Conservation (phyloP, 2,113 vertebrate species). For the Theristicus caerulescens region DNA sequence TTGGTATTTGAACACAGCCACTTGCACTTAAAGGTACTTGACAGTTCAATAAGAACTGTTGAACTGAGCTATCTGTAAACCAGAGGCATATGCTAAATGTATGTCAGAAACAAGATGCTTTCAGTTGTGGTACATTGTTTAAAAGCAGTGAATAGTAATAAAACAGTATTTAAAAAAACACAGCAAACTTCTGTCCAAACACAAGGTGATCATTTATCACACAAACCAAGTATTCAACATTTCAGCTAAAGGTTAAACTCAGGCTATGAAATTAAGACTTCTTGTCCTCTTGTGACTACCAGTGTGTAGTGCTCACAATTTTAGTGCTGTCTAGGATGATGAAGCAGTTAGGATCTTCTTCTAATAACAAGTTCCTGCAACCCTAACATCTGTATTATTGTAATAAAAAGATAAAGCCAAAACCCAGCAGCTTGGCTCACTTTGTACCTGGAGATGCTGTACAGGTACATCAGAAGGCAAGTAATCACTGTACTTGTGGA, state of each 20-base stretch:
- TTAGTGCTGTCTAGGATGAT: neutral
- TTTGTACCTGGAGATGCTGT: conserved; percentile 77
- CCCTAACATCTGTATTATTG: neutral
- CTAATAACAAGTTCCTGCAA: neutral
- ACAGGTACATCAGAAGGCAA: conserved; percentile 77
- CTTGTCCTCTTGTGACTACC: neutral
- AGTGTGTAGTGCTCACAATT: too few species aligned
- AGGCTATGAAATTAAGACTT: neutral
- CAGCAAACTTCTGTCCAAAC: neutral
- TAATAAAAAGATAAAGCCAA: neutral
- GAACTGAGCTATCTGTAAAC: neutral
- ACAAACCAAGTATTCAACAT: neutral
- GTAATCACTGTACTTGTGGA: conserved; percentile 69
- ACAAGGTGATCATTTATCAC: neutral
- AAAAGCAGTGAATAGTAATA: neutral
- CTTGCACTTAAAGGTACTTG: neutral
- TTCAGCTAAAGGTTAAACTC: neutral
- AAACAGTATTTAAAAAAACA: too few species aligned
- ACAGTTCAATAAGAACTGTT: neutral
- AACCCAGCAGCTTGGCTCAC: neutral
- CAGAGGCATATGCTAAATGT: neutral
- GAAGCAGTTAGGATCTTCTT: neutral
- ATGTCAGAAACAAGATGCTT: neutral
- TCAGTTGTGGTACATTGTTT: neutral
- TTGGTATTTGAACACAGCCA: neutral